Percentiles rank a stretch among this genome's conserved stretches.
These are phyloP conservation scores for Zosterops hypoxanthus DNA, from an alignment of 2,113 vertebrate species.

Conservation along the genomic window DNA sequence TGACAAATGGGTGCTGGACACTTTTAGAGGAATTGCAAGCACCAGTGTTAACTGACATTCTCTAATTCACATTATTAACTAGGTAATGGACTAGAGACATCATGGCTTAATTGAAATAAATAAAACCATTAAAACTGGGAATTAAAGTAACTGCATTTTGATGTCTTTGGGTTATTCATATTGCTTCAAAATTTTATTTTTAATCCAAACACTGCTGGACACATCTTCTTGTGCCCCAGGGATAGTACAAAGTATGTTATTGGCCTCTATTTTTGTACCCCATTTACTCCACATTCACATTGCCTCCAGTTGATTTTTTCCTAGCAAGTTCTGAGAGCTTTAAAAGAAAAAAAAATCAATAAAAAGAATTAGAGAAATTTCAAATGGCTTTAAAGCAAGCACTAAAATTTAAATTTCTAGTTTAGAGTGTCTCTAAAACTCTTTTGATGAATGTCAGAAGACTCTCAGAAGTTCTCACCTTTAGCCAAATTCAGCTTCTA, in stretches of 20 bases:
- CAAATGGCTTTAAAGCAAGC: not conserved
- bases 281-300: slow-evolving; percentile 7
- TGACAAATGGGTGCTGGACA: not conserved
- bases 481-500: not conserved
- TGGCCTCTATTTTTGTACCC: slow-evolving; percentile 37
- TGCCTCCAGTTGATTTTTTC: not conserved
- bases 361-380: not conserved
- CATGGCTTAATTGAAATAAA: slow-evolving; percentile 33
- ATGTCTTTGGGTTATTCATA: slow-evolving; percentile 28
- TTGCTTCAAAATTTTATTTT: slow-evolving; percentile 36
- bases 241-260: not conserved
- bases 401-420: not conserved
- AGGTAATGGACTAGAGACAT: slow-evolving; percentile 45
- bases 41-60: not conserved
- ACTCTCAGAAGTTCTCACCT: not conserved
- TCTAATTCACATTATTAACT: slow-evolving; percentile 49
- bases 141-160: slow-evolving; percentile 47
- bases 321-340: not conserved
- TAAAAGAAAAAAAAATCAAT: not conserved
- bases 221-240: slow-evolving; percentile 24
- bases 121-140: slow-evolving; percentile 25
- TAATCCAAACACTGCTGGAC: slow-evolving; percentile 4
- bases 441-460: not conserved
- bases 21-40: not conserved
- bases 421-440: not conserved